A percentile compares a stretch with the other conserved stretches of the same genome.
These are phyloP conservation scores for Zygogramma bicolorata DNA, from an alignment of 2,888 invertebrate genomes.

Conservation along the genomic window DNA sequence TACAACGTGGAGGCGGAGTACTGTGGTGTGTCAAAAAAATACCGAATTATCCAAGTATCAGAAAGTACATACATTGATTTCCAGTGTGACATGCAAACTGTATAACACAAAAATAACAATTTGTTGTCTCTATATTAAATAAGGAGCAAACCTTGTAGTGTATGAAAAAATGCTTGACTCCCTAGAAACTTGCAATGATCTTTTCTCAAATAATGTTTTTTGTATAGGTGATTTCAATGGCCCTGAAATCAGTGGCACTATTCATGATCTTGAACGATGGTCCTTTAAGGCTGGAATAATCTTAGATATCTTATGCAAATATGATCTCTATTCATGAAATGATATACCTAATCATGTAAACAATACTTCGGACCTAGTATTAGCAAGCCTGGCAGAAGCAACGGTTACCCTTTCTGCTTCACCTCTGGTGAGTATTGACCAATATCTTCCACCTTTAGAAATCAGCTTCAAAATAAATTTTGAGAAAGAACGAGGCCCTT, in stretches of 20 bases:
- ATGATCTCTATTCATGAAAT: background rate
- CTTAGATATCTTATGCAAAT: background rate
- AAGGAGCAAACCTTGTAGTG: background rate
- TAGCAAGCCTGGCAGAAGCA: background rate
- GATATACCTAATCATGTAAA: background rate
- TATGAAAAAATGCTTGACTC: background rate
- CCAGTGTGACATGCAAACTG: background rate
- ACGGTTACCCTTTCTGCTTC: background rate
- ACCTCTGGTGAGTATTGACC: background rate
- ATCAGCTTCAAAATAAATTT: no score
- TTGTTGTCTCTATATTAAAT: background rate
- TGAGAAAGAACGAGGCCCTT: no score
- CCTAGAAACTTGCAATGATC: background rate
- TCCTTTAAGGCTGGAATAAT: background rate
- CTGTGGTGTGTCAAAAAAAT: background rate
- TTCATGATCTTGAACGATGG: background rate
- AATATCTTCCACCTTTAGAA: no score
- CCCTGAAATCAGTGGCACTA: background rate
- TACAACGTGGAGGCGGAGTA: background rate
- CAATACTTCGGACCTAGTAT: background rate
- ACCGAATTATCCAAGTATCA: background rate
- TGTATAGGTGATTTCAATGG: background rate
- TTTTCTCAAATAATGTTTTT: background rate
- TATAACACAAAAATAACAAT: background rate
- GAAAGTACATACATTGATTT: conserved; percentile 1